Base-by-base conservation (phyloP, 2,113 vertebrate genomes). In the Alexandromys fortis region DNA sequence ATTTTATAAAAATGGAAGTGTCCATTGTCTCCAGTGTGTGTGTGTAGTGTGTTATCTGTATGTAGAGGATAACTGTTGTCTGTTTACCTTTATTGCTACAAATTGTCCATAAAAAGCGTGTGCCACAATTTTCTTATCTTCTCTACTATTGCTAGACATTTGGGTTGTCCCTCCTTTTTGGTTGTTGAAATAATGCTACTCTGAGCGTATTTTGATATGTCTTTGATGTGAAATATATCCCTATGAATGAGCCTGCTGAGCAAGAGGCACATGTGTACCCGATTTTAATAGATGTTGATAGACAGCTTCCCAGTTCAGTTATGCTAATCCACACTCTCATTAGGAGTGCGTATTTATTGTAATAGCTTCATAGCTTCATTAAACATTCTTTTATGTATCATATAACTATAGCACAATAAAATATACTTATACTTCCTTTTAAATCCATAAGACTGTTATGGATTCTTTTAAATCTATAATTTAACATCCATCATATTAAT, bases 351-450 rank as follows among this genome's bases (percentile, higher is more conserved):
- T 94, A 16, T n/a, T 65, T 93, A 82, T 28, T 89, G 55, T 79
- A 67, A 1, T 61, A 91, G n/a, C 47, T 92, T 92, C 68, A 28
- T 78, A 91, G n/a, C 47, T 90, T 92, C 68, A 28, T 83, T 72
- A 55, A 77, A 79, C 38, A 67, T 73, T 72, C 10, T 86, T 86
- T 90, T 52, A 52, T 88, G 2, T 75, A 89, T 13, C 75, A 22
- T 91, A 72, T 61, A 89, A 79, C 68, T 90, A 35, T 47, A 88
- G 22, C 88, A 87, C 72, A 86, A 68, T 87, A 78, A 81, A 58
- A 17, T 55, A 92, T 93, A n/a, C 77, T 75, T 55, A 92, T 93
- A n/a, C 77, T 75, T 94, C 8, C 65, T 94, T 93, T 91, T 82
- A 21, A 92, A 16, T 90, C 38, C n/a, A 55, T 58, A 75, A 61